phyloP scores from a whole-genome alignment of 1,140 invertebrate genomes.

The Phymorhynchus buccinoides region DNA sequence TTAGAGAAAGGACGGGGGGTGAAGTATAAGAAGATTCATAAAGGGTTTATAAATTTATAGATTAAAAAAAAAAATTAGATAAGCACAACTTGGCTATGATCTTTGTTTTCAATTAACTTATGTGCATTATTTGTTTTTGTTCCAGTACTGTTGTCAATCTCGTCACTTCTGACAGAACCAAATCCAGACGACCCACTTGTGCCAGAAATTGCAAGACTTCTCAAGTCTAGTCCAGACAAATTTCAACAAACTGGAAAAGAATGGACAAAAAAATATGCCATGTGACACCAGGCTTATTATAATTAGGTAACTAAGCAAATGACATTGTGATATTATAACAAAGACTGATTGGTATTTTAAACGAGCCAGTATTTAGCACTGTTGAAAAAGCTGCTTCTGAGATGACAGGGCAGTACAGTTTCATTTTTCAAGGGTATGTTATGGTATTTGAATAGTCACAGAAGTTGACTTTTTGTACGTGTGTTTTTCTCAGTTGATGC shows the following conservation, averaged over 20 bases:
- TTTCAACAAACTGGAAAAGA: slow-evolving; percentile 98
- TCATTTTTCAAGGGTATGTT: slow-evolving; percentile 75
- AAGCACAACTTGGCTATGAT: no score
- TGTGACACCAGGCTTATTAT: slow-evolving; percentile 80
- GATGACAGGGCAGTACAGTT: neutral
- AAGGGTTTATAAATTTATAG: no score
- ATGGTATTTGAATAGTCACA: neutral
- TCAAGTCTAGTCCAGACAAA: slow-evolving; percentile 98
- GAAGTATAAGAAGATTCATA: neutral
- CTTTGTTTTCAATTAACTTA: neutral
- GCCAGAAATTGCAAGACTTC: slow-evolving; percentile 99
- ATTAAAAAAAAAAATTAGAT: no score
- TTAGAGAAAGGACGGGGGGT: no score
- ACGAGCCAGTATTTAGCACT: no score
- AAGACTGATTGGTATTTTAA: no score
- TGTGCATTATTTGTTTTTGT: slow-evolving; percentile 59
- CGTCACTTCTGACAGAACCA: slow-evolving; percentile 97
- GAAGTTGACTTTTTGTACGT: neutral
- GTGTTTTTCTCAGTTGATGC: no score
- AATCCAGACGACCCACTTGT: slow-evolving; percentile 99
- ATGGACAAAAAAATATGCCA: slow-evolving; percentile 99
- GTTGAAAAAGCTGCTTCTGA: no score
- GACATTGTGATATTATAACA: neutral
- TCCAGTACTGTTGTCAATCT: slow-evolving; percentile 93
- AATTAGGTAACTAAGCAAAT: neutral